A percentile compares a stretch with the other conserved stretches of the same genome.
Conservation (phyloP, 2,113 vertebrate genomes). For the Odobenus rosmarus region DNA sequence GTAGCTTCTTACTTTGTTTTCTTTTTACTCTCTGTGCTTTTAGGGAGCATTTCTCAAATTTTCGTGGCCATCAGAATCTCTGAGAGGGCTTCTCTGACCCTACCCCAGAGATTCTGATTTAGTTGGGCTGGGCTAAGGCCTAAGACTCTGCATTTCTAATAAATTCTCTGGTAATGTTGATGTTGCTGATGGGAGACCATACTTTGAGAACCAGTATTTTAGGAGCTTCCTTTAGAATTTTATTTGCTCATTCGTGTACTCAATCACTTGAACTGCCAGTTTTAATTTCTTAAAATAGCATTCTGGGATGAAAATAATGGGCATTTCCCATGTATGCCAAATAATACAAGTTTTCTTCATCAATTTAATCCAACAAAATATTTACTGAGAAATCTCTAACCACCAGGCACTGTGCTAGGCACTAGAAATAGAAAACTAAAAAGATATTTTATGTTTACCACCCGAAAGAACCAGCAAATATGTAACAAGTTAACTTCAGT, state of each 20-base stretch:
- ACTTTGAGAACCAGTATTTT: not conserved
- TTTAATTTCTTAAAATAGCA: not conserved
- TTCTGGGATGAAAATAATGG: not conserved
- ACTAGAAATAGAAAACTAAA: not conserved
- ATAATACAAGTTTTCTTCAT: not conserved
- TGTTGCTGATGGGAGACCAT: not conserved
- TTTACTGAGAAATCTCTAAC: not conserved
- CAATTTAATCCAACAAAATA: not conserved
- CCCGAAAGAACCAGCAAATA: not conserved
- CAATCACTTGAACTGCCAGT: not conserved
- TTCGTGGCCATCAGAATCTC: conserved; percentile 19
- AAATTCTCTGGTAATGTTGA: not conserved
- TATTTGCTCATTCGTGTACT: not conserved
- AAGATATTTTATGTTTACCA: not conserved
- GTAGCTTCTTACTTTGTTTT: not conserved
- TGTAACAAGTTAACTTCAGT: not conserved
- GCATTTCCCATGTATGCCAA: not conserved
- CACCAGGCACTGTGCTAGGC: not conserved
- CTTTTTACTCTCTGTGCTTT: not conserved
- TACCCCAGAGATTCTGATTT: not conserved
- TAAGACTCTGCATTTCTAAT: not conserved
- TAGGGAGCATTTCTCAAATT: conserved; percentile 19
- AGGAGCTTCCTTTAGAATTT: not conserved
- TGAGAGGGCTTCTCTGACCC: not conserved
- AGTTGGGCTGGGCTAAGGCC: not conserved